Evolutionary conservation across 2,888 invertebrate genomes (phyloP).

Genomic region (Cheilosia variabilis): DNA sequence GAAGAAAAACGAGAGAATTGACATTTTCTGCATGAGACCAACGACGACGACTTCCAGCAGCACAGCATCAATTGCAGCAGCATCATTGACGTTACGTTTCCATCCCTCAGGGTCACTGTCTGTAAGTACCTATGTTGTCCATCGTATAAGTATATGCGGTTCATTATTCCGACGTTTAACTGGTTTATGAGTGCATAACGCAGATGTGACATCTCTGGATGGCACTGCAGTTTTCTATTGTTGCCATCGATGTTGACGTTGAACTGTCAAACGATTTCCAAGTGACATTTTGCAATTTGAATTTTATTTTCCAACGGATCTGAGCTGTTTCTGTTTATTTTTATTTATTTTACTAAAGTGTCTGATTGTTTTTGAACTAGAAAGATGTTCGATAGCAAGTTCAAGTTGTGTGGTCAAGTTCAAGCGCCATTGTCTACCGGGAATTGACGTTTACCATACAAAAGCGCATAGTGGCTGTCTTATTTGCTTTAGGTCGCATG

Average conservation of each 20-base stretch:
- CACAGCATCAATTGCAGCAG: constrained; percentile 5
- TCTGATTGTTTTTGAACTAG: neutral
- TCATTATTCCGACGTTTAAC: neutral
- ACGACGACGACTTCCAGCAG: neutral
- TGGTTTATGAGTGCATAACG: constrained; percentile 35
- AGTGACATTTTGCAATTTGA: neutral
- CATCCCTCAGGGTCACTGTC: constrained; percentile 56
- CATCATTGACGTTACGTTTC: constrained; percentile 69
- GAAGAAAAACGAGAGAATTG: neutral
- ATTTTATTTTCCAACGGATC: neutral
- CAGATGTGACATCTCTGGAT: constrained; percentile 35
- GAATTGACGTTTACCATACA: constrained; percentile 29
- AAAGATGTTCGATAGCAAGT: constrained; percentile 36
- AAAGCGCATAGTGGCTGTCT: constrained; percentile 27
- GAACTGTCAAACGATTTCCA: constrained; percentile 19
- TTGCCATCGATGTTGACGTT: constrained; percentile 10
- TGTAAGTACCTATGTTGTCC: constrained; percentile 43
- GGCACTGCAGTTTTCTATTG: constrained; percentile 4
- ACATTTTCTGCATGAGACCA: constrained; percentile 17
- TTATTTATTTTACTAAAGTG: neutral
- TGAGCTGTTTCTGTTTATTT: neutral
- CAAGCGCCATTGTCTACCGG: constrained; percentile 43
- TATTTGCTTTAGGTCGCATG: constrained; percentile 24
- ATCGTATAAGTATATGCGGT: neutral
- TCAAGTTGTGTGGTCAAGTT: constrained; percentile 62